A percentile compares a stretch with the other conserved stretches of the same genome.
Evolutionary conservation across 2,888 invertebrate species (phyloP).

Genomic region (Polydrusus cervinus): DNA sequence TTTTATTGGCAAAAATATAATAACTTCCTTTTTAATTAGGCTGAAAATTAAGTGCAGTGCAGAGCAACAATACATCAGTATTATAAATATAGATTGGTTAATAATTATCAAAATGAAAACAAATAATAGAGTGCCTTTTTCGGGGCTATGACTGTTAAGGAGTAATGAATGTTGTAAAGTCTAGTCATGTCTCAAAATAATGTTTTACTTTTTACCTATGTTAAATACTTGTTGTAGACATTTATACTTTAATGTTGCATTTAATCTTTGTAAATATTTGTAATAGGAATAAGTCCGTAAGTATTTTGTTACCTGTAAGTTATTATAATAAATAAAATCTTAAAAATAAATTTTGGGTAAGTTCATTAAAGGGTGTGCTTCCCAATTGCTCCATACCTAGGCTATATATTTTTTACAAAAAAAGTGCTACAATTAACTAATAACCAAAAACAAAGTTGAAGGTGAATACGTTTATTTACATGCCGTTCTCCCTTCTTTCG

Average conservation of each 20-base stretch:
- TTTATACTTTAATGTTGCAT: constrained; percentile 17
- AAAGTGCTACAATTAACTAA: too few species aligned
- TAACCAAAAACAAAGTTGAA: too few species aligned
- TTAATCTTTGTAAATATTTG: constrained; percentile 36
- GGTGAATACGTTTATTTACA: too few species aligned
- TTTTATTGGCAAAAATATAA: too few species aligned
- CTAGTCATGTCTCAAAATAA: constrained; percentile 39
- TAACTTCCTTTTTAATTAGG: too few species aligned
- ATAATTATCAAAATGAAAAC: constrained; percentile 11
- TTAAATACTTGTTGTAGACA: constrained; percentile 12
- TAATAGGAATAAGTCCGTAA: constrained; percentile 22
- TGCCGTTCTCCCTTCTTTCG: too few species aligned
- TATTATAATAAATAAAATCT: constrained; percentile 23
- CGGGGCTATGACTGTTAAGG: constrained; percentile 29
- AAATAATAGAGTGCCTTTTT: constrained; percentile 33
- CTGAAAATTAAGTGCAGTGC: too few species aligned
- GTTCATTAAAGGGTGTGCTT: too few species aligned
- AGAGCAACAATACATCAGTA: constrained; percentile 12
- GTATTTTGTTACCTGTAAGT: constrained; percentile 17
- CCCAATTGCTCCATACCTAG: too few species aligned
- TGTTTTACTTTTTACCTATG: constrained; percentile 25
- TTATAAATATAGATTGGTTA: constrained; percentile 24
- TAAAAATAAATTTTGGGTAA: neutral
- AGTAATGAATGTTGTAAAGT: constrained; percentile 35
- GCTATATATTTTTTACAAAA: too few species aligned